Conservation (phyloP, 2,888 invertebrate genomes). For the Dryobotodes eremita region DNA sequence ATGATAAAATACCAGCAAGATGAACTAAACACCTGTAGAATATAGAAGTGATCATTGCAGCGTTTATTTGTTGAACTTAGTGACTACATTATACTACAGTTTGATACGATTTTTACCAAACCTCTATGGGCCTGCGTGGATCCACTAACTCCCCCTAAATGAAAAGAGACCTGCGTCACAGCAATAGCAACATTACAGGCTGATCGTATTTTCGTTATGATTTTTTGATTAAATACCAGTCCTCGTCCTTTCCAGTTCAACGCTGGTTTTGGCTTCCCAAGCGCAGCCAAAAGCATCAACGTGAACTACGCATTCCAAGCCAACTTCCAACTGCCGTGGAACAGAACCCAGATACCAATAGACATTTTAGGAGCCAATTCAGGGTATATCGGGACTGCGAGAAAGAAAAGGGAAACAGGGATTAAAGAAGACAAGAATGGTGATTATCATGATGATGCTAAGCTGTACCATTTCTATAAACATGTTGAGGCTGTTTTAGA, state of each 20-base stretch:
- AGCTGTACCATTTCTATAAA: slow-evolving; percentile 85
- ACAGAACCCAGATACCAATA: slow-evolving; percentile 83
- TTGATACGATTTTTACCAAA: background rate
- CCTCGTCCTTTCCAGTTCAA: slow-evolving; percentile 82
- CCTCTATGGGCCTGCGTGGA: background rate
- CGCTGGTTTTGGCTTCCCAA: slow-evolving; percentile 83
- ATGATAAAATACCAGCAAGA: no score
- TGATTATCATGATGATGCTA: slow-evolving; percentile 80
- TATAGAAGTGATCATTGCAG: background rate
- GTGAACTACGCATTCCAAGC: slow-evolving; percentile 87
- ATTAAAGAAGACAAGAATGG: slow-evolving; percentile 50
- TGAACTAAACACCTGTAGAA: background rate
- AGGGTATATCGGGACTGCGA: slow-evolving; percentile 79
- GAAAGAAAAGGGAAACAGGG: slow-evolving; percentile 75
- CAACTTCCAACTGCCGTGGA: slow-evolving; percentile 88
- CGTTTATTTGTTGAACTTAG: background rate
- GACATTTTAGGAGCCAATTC: slow-evolving; percentile 82
- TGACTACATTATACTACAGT: background rate
- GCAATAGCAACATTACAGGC: background rate
- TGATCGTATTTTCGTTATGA: background rate
- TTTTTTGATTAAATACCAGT: background rate
- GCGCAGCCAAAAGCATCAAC: slow-evolving; percentile 79
- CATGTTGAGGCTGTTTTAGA: slow-evolving; percentile 80
- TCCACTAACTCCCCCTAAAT: background rate
- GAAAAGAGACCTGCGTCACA: background rate